A percentile compares a stretch with the other conserved stretches of the same genome.
Evolutionary conservation across 1,140 invertebrate genomes (phyloP).

Genomic region (Caerostris darwini): DNA sequence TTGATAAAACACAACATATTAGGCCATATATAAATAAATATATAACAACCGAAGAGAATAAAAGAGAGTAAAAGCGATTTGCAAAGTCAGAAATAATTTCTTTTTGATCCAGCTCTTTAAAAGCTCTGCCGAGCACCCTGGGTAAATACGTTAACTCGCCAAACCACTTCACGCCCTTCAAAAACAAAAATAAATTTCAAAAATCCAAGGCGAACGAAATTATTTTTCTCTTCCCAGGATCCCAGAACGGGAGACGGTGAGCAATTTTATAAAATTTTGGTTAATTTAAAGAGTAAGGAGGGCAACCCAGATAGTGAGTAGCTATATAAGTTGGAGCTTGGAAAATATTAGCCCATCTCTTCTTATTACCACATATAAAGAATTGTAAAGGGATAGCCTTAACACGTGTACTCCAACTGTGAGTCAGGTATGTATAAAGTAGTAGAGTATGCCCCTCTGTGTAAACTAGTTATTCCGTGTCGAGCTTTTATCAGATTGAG

Average conservation of each 20-base stretch:
- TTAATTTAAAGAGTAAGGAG: conserved; percentile 35
- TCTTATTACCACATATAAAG: conserved; percentile 64
- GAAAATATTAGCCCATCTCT: conserved; percentile 61
- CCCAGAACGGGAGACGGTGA: background rate
- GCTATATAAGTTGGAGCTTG: conserved; percentile 5
- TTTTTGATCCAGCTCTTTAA: background rate
- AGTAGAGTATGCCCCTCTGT: conserved; percentile 44
- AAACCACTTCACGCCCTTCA: background rate
- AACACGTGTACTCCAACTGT: conserved; percentile 69
- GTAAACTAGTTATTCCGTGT: conserved; percentile 78
- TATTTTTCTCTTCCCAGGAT: background rate
- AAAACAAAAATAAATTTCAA: conserved; percentile 12
- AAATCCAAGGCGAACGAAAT: conserved; percentile 13
- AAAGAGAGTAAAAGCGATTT: no score
- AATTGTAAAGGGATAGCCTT: conserved; percentile 63
- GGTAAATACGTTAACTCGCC: background rate
- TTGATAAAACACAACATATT: no score
- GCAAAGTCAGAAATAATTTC: background rate
- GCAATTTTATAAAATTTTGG: conserved; percentile 27
- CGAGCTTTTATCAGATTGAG: conserved; percentile 78
- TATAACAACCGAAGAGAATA: no score
- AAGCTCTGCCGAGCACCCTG: background rate
- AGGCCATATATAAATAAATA: no score
- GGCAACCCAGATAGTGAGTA: conserved; percentile 6
- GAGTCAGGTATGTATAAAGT: conserved; percentile 71